Evolutionary conservation across 2,797 vertebrate species (phyloP).

Genomic region (Petrocephalus schoutedeni): DNA sequence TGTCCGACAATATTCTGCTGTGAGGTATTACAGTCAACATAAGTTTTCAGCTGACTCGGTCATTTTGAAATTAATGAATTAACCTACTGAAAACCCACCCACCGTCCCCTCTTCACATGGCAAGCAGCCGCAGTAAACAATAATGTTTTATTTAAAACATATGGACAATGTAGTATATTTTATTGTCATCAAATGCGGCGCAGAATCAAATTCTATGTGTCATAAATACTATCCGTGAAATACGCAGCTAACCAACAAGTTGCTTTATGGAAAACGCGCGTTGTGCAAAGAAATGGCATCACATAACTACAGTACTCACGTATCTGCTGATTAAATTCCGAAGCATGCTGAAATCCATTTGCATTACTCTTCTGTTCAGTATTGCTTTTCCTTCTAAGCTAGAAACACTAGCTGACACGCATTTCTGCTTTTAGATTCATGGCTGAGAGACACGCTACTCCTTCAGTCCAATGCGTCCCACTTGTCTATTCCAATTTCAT

Average conservation of each 20-base stretch:
- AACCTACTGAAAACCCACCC: not conserved
- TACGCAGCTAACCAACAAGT: slow-evolving; percentile 16
- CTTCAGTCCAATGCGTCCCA: slow-evolving; percentile 18
- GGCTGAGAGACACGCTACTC: slow-evolving; percentile 36
- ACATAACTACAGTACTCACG: slow-evolving; percentile 62
- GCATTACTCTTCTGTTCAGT: slow-evolving; percentile 21
- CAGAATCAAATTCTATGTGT: not conserved
- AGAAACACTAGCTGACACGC: slow-evolving; percentile 50
- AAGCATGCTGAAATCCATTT: slow-evolving; percentile 80
- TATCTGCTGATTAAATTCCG: slow-evolving; percentile 84
- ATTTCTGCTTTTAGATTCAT: slow-evolving; percentile 49
- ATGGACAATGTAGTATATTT: not conserved
- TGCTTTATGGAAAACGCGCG: not conserved
- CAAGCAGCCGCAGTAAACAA: not conserved
- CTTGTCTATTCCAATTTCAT: not conserved
- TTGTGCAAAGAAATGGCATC: slow-evolving; percentile 32
- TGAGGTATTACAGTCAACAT: slow-evolving; percentile 1
- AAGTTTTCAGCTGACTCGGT: not conserved
- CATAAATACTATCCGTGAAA: not conserved
- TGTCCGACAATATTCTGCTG: not conserved
- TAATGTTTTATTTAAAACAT: not conserved
- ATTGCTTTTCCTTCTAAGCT: slow-evolving; percentile 15
- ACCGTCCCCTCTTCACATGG: not conserved
- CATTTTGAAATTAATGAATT: not conserved
- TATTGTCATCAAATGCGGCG: not conserved